Base-by-base conservation (phyloP, 1,140 invertebrate species). In the Aphis craccivora region DNA sequence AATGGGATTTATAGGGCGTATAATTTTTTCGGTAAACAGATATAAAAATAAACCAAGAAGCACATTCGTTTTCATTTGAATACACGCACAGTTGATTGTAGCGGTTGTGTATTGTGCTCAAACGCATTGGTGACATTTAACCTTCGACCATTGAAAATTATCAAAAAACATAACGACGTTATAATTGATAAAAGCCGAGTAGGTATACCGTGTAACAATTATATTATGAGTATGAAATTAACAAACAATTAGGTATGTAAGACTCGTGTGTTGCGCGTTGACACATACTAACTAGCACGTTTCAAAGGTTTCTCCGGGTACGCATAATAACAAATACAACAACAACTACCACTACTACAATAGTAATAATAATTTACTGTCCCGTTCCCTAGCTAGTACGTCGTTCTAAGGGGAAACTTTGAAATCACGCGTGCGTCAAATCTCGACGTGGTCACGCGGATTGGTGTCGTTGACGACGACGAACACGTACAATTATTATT, bases 361-460 rank as follows among this genome's bases (percentile, higher is more conserved):
- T n/a, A 67, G 4, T n/a, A n/a, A 67, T n/a, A 76, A 76, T 76
- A 76, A 76, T 76, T 76, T 76, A 76, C 60, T 76, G 60, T 76
- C 30, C 30, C 60, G 14, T 76, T 35, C 14, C 30, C 30, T 5
- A 4, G 30, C n/a, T n/a, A n/a, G n/a, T n/a, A n/a, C n/a, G 14
- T 6, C 6, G 60, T 76, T n/a, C 30, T 76, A 6, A 51, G n/a
- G n/a, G 60, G n/a, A 67, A 76, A 76, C 60, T 76, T 76, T 76
- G 60, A 5, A 67, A n/a, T 76, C 60, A 20, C 60, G 30, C 30
- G 60, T 76, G 3, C 60, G 60, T 76, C 60, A 76, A 76, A 76
- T n/a, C 60, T 76, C 60, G 4, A 76, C 30, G 30, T 6, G 60
- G 60, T 18, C 5, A n/a, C 14, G 5, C 14, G n/a, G n/a, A n/a